phyloP scores from a whole-genome alignment of 2,888 invertebrate species.

The Chloroclystis v-ata region DNA sequence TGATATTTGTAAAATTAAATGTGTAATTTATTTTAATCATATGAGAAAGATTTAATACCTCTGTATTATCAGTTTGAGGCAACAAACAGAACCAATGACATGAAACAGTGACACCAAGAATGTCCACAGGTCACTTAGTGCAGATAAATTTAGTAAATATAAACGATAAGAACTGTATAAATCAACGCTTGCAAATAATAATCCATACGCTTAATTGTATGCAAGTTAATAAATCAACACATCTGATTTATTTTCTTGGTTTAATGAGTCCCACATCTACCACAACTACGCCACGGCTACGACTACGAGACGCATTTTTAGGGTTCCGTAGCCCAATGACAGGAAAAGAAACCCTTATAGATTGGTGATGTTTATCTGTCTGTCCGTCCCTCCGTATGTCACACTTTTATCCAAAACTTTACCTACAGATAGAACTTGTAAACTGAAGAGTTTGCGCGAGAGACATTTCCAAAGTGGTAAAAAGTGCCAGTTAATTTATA shows the following conservation, averaged over 20 bases:
- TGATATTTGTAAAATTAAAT: neutral
- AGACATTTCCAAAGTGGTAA: too few species aligned
- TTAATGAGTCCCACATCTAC: too few species aligned
- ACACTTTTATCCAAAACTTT: too few species aligned
- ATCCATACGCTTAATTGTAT: constrained; percentile 34
- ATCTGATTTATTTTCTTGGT: neutral
- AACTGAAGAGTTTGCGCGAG: too few species aligned
- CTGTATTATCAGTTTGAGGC: constrained; percentile 33
- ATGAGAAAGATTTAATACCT: constrained; percentile 22
- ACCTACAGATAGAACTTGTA: too few species aligned
- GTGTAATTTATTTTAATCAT: constrained; percentile 4
- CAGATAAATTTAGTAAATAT: constrained; percentile 52
- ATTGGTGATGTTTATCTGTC: too few species aligned
- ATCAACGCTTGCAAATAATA: constrained; percentile 36
- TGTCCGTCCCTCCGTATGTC: too few species aligned
- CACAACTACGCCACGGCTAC: too few species aligned
- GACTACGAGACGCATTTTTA: too few species aligned
- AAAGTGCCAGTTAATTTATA: too few species aligned
- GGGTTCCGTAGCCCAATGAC: too few species aligned
- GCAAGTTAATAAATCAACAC: constrained; percentile 12
- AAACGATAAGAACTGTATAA: constrained; percentile 45
- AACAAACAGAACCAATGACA: constrained; percentile 47
- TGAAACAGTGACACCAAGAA: constrained; percentile 50
- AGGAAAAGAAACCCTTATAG: too few species aligned
- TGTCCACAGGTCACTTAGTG: constrained; percentile 51